Percentiles rank a stretch among this genome's conserved stretches.
These are phyloP conservation scores for Hyles euphorbiae DNA, from an alignment of 1,140 invertebrate species.

Conservation along the genomic window DNA sequence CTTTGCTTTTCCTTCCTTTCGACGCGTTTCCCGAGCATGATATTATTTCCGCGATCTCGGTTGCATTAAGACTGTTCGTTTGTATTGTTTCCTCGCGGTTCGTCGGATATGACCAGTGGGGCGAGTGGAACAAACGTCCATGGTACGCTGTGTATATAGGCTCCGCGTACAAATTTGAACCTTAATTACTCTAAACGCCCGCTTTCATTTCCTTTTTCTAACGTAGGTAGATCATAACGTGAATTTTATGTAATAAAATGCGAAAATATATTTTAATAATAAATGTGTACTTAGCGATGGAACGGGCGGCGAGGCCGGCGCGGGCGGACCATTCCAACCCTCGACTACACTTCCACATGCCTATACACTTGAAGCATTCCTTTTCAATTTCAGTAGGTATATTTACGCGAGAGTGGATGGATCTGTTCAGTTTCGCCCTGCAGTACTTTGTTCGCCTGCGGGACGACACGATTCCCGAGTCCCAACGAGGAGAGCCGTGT, in stretches of 20 bases:
- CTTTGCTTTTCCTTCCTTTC: conserved; percentile 15
- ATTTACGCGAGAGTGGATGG: background rate
- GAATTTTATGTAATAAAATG: conserved; percentile 75
- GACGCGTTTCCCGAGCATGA: conserved; percentile 17
- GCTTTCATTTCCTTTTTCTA: conserved; percentile 68
- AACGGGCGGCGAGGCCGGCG: conserved; percentile 66
- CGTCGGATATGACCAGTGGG: conserved; percentile 39
- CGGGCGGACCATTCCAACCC: conserved; percentile 46
- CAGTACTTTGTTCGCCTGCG: conserved; percentile 56
- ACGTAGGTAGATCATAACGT: conserved; percentile 73
- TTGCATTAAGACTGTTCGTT: conserved; percentile 29
- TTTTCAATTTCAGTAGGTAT: conserved; percentile 1
- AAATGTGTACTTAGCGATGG: conserved; percentile 69
- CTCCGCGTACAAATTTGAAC: conserved; percentile 71
- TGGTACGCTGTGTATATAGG: conserved; percentile 72
- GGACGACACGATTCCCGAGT: conserved; percentile 57
- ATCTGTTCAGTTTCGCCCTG: background rate
- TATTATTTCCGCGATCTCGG: conserved; percentile 47
- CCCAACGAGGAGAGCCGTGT: conserved; percentile 50
- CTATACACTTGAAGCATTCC: conserved; percentile 14
- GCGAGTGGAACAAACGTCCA: conserved; percentile 68
- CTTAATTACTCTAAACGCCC: conserved; percentile 63
- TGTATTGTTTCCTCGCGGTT: conserved; percentile 28
- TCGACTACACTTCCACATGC: background rate
- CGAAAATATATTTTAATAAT: conserved; percentile 75